Evolutionary conservation across 2,113 vertebrate genomes (phyloP).

Genomic region (Cyanoliseus patagonus): DNA sequence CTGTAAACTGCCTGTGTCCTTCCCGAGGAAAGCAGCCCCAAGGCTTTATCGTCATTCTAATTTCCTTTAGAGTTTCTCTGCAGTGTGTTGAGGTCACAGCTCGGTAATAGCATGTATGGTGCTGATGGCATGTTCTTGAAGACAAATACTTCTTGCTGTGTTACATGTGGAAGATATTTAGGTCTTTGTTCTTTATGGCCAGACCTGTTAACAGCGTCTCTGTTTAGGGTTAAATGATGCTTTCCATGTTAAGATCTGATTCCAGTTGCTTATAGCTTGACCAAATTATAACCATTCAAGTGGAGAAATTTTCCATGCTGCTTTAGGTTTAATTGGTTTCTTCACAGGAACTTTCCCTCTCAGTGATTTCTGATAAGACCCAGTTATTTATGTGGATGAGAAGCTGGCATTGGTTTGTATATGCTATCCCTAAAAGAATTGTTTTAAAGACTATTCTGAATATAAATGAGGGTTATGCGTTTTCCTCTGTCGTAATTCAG

Average conservation of each 20-base stretch:
- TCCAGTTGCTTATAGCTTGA: neutral
- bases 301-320: neutral
- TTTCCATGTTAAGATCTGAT: fast-evolving
- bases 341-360: neutral
- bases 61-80: neutral
- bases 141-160: neutral
- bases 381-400: neutral
- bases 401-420: neutral
- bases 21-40: fast-evolving
- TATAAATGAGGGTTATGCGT: neutral
- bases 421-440: neutral
- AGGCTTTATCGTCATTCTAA: fast-evolving
- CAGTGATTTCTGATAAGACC: neutral
- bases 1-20: fast-evolving
- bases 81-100: neutral
- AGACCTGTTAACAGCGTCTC: neutral
- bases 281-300: neutral
- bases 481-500: neutral
- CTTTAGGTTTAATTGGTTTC: neutral
- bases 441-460: fast-evolving
- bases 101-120: fast-evolving
- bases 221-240: neutral
- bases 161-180: neutral
- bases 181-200: neutral
- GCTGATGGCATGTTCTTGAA: neutral